Evolutionary conservation across 2,113 vertebrate species (phyloP).

Genomic region (Melanerpes aurifrons): DNA sequence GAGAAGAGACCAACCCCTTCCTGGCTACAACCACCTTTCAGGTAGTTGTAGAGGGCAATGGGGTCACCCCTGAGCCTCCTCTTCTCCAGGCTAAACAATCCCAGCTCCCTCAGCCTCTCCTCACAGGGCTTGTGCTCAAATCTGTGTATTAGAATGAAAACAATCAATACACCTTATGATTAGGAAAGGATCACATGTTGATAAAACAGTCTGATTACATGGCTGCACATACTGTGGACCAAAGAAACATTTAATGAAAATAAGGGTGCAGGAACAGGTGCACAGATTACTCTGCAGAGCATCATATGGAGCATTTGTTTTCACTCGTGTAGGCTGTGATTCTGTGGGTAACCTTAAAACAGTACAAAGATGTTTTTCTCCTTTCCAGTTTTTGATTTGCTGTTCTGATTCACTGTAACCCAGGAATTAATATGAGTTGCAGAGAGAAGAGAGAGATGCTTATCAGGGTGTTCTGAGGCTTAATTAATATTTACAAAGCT

Average conservation of each 20-base stretch:
- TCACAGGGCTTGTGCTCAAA: not conserved
- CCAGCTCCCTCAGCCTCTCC: too few species aligned
- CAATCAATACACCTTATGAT: not conserved
- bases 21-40: too few species aligned
- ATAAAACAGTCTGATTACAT: not conserved
- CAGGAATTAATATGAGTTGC: conserved; percentile 33
- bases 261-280: not conserved
- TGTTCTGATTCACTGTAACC: not conserved
- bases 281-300: not conserved
- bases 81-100: too few species aligned
- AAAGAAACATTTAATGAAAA: not conserved
- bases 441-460: conserved; percentile 13
- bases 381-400: not conserved
- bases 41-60: too few species aligned
- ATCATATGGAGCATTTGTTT: not conserved
- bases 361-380: not conserved
- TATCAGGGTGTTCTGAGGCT: conserved; percentile 22
- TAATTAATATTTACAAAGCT: conserved; percentile 59
- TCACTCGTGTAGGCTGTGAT: not conserved
- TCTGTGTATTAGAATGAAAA: not conserved
- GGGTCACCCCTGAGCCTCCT: too few species aligned
- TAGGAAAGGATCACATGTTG: not conserved
- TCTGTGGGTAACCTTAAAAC: not conserved
- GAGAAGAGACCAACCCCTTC: too few species aligned
- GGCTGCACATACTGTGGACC: not conserved